Base-by-base conservation (phyloP, 1,140 invertebrate species). In the Microplitis demolitor region DNA sequence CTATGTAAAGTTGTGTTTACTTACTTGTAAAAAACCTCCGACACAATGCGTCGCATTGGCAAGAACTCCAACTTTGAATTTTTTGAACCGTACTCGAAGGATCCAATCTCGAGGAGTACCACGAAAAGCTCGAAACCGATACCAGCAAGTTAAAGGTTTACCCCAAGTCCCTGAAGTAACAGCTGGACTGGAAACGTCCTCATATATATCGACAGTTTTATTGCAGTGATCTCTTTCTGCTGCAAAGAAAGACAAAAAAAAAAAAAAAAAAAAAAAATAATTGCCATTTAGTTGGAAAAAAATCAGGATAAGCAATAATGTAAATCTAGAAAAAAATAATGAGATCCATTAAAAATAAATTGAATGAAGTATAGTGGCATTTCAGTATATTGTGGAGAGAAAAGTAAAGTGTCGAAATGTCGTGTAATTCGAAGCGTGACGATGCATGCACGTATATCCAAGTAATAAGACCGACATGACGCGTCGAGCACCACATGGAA, bases 171-270 rank as follows among this genome's bases (percentile, higher is more conserved):
- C 91, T n/a, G 91, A 86, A 37, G 91, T 95, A 82, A 97, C 91
- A 73, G 94, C 91, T 13, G 95, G 95, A 71, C 93, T 95, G 8
- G 93, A 92, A 4, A 97, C 94, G 83, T 96, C 94, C 80, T 96
- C 94, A 84, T 96, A 96, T 69, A 96, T 94, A 78, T 96, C 95
- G 62, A 97, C 95, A 1, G 95, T 97, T 83, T 96, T 96, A 86
- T 96, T 97, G 86, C 95, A 97, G 77, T 95, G 93, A 83, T 94
- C 94, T 75, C 91, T 88, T 77, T 93, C 92, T 82, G 87, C 90
- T 91, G 84, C 2, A 88, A 85, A 53, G 51, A 4, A 74, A 35
- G 4, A 35, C 34, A 34, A 13, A 75, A 69, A 4, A n/a, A 45
- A 13, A 16, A 56, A 60, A 33, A 3, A 9, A 39, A 50, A 64